Conservation (phyloP, 1,140 invertebrate species). For the Pomacea maculata region DNA sequence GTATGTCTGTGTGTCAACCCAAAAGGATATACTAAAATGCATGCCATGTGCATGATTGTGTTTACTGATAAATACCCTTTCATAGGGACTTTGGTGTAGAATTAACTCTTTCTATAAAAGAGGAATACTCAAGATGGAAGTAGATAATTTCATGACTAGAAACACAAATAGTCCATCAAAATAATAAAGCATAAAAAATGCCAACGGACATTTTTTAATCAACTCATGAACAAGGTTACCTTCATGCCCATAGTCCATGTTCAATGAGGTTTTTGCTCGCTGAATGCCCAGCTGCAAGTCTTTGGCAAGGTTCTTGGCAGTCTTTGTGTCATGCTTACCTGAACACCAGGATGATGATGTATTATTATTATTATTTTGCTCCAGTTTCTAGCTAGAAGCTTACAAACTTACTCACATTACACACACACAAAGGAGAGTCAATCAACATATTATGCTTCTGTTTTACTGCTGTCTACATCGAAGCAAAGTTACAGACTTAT, state of each 20-base stretch:
- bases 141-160: not conserved
- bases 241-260: slow-evolving; percentile 38
- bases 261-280: slow-evolving; percentile 35
- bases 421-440: not conserved
- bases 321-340: slow-evolving; percentile 27
- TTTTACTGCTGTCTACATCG: not conserved
- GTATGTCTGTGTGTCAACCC: not conserved
- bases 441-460: not conserved
- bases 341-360: slow-evolving; percentile 9
- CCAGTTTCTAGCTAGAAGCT: not conserved
- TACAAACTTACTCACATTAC: not conserved
- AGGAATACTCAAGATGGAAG: not conserved
- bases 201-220: not conserved
- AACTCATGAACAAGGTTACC: not conserved
- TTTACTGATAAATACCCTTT: no score
- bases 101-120: not conserved
- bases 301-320: slow-evolving; percentile 36
- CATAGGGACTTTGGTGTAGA: no score
- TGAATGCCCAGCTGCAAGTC: slow-evolving; percentile 35
- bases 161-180: not conserved
- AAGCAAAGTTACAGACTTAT: not conserved
- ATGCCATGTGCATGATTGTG: no score
- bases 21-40: not conserved
- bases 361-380: not conserved
- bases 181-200: not conserved